phyloP scores from a whole-genome alignment of 1,140 invertebrate species.

The Bursaphelenchus mucronatus region DNA sequence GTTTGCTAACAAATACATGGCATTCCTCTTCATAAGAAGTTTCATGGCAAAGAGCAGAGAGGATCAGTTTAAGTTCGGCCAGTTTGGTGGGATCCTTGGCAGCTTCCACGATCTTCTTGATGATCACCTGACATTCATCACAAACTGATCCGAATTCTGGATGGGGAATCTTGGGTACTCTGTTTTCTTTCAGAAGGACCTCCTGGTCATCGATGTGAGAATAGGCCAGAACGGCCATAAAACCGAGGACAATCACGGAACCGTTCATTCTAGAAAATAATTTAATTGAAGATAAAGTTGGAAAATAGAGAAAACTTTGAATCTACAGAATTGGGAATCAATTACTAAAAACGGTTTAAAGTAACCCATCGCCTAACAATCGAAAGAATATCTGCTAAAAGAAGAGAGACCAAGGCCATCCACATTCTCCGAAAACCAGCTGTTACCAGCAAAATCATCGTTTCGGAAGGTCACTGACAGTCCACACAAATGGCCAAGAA shows the following conservation, averaged over 20 bases:
- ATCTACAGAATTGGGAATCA: too few relatives aligned
- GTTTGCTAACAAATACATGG: constrained; percentile 49
- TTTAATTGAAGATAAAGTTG: too few relatives aligned
- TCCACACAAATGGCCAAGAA: too few relatives aligned
- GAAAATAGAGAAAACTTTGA: too few relatives aligned
- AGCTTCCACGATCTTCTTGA: constrained; percentile 53
- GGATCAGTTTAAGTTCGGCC: constrained; percentile 52
- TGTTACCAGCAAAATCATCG: too few relatives aligned
- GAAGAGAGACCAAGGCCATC: too few relatives aligned
- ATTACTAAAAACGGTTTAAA: too few relatives aligned
- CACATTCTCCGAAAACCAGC: too few relatives aligned
- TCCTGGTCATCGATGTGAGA: constrained; percentile 27
- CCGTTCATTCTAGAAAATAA: too few relatives aligned
- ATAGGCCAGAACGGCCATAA: constrained; percentile 2
- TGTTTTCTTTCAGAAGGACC: constrained; percentile 33
- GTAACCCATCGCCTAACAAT: too few relatives aligned
- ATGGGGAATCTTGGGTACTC: constrained; percentile 18
- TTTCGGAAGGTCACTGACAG: too few relatives aligned
- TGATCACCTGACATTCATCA: constrained; percentile 43
- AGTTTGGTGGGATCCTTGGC: constrained; percentile 54
- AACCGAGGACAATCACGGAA: neutral
- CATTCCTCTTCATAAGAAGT: constrained; percentile 56
- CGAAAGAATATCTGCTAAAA: too few relatives aligned
- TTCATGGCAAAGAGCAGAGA: constrained; percentile 48
- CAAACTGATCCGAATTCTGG: constrained; percentile 25